These are phyloP conservation scores for Drosophila flavopinicola DNA, from an alignment of 2,888 invertebrate species.

Conservation along the genomic window DNA sequence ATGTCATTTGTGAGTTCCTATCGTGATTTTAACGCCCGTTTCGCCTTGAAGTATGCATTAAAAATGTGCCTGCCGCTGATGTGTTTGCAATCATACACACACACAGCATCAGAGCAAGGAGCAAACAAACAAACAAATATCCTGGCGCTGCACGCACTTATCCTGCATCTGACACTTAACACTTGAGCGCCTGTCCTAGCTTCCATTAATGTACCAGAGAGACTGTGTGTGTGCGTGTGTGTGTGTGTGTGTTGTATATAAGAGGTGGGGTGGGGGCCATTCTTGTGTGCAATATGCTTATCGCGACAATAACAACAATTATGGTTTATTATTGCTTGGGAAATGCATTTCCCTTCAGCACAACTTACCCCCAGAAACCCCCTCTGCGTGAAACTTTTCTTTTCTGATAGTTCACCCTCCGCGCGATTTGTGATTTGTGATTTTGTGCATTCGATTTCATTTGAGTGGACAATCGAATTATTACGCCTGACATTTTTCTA, in stretches of 20 bases:
- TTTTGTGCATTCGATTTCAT: slow-evolving; percentile 76
- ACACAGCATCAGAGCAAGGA: slow-evolving; percentile 21
- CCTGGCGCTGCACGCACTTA: slow-evolving; percentile 70
- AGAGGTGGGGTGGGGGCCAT: background rate
- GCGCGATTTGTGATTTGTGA: slow-evolving; percentile 40
- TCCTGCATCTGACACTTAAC: slow-evolving; percentile 79
- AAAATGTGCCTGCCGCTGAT: slow-evolving; percentile 67
- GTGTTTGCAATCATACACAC: slow-evolving; percentile 56
- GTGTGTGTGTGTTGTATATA: too few species aligned
- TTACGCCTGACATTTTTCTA: slow-evolving; percentile 52
- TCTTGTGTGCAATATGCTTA: slow-evolving; percentile 64
- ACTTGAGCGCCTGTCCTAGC: slow-evolving; percentile 58
- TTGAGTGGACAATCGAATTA: slow-evolving; percentile 79
- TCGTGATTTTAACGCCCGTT: slow-evolving; percentile 69
- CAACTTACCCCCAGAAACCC: slow-evolving; percentile 3
- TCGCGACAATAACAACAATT: slow-evolving; percentile 68
- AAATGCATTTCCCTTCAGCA: slow-evolving; percentile 50
- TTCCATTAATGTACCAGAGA: slow-evolving; percentile 38
- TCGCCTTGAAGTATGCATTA: slow-evolving; percentile 71
- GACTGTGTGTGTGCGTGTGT: background rate
- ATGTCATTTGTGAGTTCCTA: slow-evolving; percentile 62
- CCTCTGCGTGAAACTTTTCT: slow-evolving; percentile 4
- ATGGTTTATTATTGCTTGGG: slow-evolving; percentile 75
- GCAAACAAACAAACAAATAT: slow-evolving; percentile 71
- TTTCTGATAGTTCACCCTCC: slow-evolving; percentile 27